These are phyloP conservation scores for Alligator sinensis DNA, from an alignment of 2,113 vertebrate genomes.

Conservation along the genomic window DNA sequence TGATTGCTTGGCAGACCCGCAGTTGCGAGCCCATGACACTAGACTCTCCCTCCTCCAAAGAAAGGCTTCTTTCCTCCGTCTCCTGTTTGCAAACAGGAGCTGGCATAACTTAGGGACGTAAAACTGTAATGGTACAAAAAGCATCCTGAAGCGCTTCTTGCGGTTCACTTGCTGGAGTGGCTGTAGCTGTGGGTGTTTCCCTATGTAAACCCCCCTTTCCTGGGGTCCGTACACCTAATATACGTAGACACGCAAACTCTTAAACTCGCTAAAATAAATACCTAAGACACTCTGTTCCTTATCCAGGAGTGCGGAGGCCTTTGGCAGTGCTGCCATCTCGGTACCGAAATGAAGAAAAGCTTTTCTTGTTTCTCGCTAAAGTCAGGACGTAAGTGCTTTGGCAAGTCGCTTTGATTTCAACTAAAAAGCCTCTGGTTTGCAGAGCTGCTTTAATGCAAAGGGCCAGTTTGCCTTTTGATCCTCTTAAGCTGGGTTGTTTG, in stretches of 20 bases:
- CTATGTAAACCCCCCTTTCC: neutral
- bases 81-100: neutral
- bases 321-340: slow-evolving; percentile 13
- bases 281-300: slow-evolving; percentile 41
- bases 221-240: neutral
- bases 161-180: slow-evolving; percentile 30
- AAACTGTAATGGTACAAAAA: neutral
- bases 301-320: neutral
- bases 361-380: slow-evolving; percentile 21
- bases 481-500: slow-evolving; percentile 71
- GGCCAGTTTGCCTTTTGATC: slow-evolving; percentile 69
- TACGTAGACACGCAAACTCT: slow-evolving; percentile 20
- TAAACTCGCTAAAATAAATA: slow-evolving; percentile 49
- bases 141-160: slow-evolving; percentile 9
- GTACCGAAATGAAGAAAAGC: neutral
- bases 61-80: neutral
- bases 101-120: neutral
- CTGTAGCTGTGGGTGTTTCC: neutral
- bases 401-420: slow-evolving; percentile 66
- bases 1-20: too few species aligned
- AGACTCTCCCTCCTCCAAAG: accelerated
- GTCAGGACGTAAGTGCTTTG: slow-evolving; percentile 46
- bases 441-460: slow-evolving; percentile 57
- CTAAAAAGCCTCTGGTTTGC: slow-evolving; percentile 53
- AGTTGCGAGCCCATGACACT: neutral